Conservation (phyloP, 2,888 invertebrate genomes). For the Congeria kusceri region DNA sequence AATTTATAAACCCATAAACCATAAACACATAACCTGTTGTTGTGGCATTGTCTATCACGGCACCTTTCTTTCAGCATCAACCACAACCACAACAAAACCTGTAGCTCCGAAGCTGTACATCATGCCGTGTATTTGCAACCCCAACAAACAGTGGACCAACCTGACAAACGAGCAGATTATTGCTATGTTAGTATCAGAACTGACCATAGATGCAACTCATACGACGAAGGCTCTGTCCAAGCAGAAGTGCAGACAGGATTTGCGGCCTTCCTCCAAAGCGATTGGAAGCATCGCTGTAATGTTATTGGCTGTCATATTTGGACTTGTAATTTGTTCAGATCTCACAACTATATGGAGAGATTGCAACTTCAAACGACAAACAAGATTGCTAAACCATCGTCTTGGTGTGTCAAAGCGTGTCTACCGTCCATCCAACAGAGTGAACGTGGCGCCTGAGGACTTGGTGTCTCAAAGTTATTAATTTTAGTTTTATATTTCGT, state of each 20-base stretch:
- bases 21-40: too few relatives aligned
- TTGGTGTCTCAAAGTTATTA: too few relatives aligned
- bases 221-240: not conserved
- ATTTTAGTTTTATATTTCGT: too few relatives aligned
- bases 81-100: too few relatives aligned
- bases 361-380: not conserved
- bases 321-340: not conserved
- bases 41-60: too few relatives aligned
- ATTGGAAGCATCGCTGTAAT: not conserved
- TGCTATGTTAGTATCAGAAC: not conserved
- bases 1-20: too few relatives aligned
- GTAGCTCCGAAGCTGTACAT: not conserved
- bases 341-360: not conserved
- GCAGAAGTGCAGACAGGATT: not conserved
- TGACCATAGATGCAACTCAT: not conserved
- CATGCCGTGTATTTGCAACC: not conserved
- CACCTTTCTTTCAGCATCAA: too few relatives aligned
- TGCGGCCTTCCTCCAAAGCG: slow-evolving; percentile 1
- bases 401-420: too few relatives aligned
- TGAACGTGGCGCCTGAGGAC: too few relatives aligned
- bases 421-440: too few relatives aligned
- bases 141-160: slow-evolving; percentile 2
- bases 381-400: not conserved
- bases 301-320: not conserved
- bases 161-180: not conserved